phyloP scores from a whole-genome alignment of 2,888 invertebrate species.

The Criorhina ranunculi region DNA sequence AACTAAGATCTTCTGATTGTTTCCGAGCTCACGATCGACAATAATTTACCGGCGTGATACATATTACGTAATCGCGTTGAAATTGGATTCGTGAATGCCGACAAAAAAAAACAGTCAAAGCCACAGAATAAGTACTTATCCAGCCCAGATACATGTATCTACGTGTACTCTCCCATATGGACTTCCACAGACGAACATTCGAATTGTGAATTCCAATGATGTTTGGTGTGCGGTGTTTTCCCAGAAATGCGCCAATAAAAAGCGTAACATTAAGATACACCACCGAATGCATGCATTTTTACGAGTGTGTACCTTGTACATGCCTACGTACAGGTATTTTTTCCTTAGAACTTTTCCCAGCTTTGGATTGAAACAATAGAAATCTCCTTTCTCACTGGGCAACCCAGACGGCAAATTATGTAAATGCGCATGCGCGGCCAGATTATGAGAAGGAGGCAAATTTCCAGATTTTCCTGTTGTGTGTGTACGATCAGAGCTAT shows the following conservation, averaged over 20 bases:
- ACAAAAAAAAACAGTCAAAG: conserved; percentile 35
- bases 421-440: conserved; percentile 65
- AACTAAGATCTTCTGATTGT: conserved; percentile 69
- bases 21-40: conserved; percentile 70
- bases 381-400: conserved; percentile 15
- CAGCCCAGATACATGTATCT: too few species aligned
- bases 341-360: conserved; percentile 65
- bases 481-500: conserved; percentile 44
- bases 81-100: conserved; percentile 73
- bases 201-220: conserved; percentile 62
- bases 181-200: conserved; percentile 27
- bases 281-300: neutral
- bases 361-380: conserved; percentile 67
- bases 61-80: conserved; percentile 73
- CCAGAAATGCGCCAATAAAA: conserved; percentile 74
- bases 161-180: conserved; percentile 34
- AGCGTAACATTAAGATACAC: conserved; percentile 67
- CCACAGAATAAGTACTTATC: neutral
- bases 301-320: neutral
- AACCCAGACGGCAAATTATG: conserved; percentile 71
- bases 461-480: conserved; percentile 74
- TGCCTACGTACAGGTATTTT: conserved; percentile 61
- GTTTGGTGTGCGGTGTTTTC: conserved; percentile 57
- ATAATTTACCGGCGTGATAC: conserved; percentile 75
- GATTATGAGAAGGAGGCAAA: conserved; percentile 72